Conservation (phyloP, 2,113 vertebrate species). For the Echinops telfairi region DNA sequence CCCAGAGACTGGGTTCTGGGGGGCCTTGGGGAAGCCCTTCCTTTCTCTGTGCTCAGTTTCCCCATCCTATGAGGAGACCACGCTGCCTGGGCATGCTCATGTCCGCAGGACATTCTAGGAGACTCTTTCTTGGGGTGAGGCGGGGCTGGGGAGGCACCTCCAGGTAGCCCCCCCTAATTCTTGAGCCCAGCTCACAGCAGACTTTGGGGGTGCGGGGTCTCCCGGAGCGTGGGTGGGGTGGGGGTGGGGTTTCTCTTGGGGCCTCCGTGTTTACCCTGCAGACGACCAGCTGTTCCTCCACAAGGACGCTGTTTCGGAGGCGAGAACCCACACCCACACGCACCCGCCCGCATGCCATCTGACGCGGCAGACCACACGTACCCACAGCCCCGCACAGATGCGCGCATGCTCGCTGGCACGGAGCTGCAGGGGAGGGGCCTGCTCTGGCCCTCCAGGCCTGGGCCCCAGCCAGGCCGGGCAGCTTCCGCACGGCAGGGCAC, state of each 20-base stretch:
- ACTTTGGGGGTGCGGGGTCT: accelerated
- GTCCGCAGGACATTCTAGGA: background rate
- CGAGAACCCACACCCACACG: background rate
- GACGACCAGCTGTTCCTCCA: slow-evolving; percentile 34
- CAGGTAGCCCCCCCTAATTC: accelerated
- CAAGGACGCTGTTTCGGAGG: slow-evolving; percentile 29
- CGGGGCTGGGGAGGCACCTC: background rate
- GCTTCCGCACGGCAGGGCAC: background rate
- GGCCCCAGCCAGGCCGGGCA: background rate
- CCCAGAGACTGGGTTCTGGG: background rate
- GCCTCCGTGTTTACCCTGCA: slow-evolving; percentile 2
- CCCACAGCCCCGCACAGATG: slow-evolving; percentile 27
- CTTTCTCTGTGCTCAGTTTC: slow-evolving; percentile 18
- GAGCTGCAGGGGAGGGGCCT: accelerated
- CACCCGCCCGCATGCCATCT: slow-evolving; percentile 62
- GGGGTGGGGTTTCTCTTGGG: background rate
- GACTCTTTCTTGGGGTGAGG: background rate
- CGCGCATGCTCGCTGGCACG: background rate
- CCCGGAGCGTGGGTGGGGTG: no score
- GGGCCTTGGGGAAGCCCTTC: background rate
- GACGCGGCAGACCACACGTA: slow-evolving; percentile 53
- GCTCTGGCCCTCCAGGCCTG: background rate
- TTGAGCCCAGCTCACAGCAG: background rate
- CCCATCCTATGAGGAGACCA: background rate
- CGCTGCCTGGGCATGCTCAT: background rate